Percentiles rank a stretch among this genome's conserved stretches.
These are phyloP conservation scores for Puntigrus tetrazona DNA, from an alignment of 2,113 vertebrate species.

Conservation along the genomic window DNA sequence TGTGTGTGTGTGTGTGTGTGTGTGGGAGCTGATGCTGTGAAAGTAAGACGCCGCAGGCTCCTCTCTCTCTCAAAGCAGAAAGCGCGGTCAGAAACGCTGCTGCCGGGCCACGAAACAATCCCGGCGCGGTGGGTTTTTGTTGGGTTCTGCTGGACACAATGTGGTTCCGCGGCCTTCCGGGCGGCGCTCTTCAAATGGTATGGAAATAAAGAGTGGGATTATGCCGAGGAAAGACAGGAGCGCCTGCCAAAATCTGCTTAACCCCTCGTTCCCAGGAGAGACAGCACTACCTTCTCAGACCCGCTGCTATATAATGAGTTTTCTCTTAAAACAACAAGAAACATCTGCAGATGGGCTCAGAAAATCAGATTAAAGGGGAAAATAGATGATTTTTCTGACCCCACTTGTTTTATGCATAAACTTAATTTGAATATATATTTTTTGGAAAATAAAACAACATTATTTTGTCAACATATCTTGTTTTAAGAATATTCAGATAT, in stretches of 20 bases:
- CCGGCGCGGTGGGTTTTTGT: constrained; percentile 39
- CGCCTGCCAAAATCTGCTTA: constrained; percentile 13
- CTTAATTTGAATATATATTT: too few relatives aligned
- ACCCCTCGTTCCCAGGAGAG: not conserved
- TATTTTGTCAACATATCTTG: too few relatives aligned
- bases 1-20: constrained; percentile 29
- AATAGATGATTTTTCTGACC: too few relatives aligned
- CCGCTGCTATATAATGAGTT: too few relatives aligned
- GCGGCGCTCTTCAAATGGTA: constrained; percentile 46
- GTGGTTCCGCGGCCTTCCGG: constrained; percentile 14
- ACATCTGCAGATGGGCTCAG: not conserved
- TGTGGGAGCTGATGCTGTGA: constrained; percentile 12
- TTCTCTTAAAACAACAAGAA: too few relatives aligned
- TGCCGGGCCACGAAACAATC: constrained; percentile 47
- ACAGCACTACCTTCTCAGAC: too few relatives aligned
- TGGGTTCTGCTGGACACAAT: constrained; percentile 42
- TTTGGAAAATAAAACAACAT: too few relatives aligned
- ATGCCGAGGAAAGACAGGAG: constrained; percentile 24
- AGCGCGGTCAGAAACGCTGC: constrained; percentile 30
- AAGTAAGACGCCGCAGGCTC: not conserved
- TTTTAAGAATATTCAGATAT: too few relatives aligned
- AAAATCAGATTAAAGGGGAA: not conserved
- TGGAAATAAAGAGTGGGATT: constrained; percentile 48
- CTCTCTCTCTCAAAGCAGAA: constrained; percentile 39
- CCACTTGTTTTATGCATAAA: too few relatives aligned